A percentile compares a stretch with the other conserved stretches of the same genome.
phyloP scores from a whole-genome alignment of 64 coral and sea anemone species.

The Hydrozoanthus tunicans region DNA sequence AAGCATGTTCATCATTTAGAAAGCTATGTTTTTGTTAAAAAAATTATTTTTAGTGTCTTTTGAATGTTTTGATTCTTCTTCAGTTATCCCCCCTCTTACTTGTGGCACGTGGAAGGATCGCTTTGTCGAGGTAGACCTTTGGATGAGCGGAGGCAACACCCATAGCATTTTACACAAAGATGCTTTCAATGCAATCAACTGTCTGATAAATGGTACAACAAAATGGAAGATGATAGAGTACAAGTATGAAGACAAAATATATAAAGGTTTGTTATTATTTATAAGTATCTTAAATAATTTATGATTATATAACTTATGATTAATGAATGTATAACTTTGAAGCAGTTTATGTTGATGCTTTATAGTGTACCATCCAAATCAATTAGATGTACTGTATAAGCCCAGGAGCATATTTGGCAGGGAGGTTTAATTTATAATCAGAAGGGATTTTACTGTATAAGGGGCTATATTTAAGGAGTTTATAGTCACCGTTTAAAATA shows the following conservation, averaged over 20 bases:
- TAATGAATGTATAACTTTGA: too few species aligned
- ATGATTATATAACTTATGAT: not conserved
- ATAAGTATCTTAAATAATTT: not conserved
- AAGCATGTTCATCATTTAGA: too few species aligned
- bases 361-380: too few species aligned
- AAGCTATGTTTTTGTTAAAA: too few species aligned
- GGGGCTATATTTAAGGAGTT: too few species aligned
- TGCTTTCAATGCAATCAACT: slow-evolving; percentile 96
- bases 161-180: slow-evolving; percentile 92
- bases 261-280: slow-evolving; percentile 56
- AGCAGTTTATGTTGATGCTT: too few species aligned
- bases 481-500: too few species aligned
- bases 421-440: too few species aligned
- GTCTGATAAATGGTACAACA: slow-evolving; percentile 92
- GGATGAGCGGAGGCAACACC: slow-evolving; percentile 92
- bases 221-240: slow-evolving; percentile 99
- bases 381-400: too few species aligned
- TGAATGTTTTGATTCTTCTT: not conserved
- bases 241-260: slow-evolving; percentile 95
- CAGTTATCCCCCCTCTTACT: slow-evolving; percentile 82
- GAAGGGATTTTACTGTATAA: too few species aligned
- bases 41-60: too few species aligned
- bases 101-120: slow-evolving; percentile 83
- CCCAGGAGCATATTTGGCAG: too few species aligned
- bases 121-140: slow-evolving; percentile 89